Conservation (phyloP, 2,113 vertebrate genomes). For the Oryzias javanicus region DNA sequence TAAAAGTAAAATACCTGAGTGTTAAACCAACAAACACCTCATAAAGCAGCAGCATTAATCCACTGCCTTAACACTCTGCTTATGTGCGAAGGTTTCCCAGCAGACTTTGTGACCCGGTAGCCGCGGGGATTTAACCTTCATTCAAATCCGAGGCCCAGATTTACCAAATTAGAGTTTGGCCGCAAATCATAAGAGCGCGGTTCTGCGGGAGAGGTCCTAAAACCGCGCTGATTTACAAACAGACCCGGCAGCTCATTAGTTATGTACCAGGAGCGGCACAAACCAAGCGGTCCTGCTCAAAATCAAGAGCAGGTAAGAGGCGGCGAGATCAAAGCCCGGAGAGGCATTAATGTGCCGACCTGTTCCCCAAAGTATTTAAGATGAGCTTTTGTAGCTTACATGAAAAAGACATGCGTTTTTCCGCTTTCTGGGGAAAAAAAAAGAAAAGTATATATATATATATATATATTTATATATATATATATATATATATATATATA, state of each 20-base stretch:
- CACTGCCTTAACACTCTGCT: neutral
- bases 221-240: neutral
- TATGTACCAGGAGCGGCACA: neutral
- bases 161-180: neutral
- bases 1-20: conserved; percentile 14
- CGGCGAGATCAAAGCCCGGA: too few relatives aligned
- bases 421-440: too few relatives aligned
- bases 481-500: too few relatives aligned
- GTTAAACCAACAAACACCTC: neutral
- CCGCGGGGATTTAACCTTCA: neutral
- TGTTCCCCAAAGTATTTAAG: too few relatives aligned
- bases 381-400: too few relatives aligned
- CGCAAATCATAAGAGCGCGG: neutral
- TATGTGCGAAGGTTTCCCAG: conserved; percentile 9
- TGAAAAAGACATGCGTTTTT: too few relatives aligned
- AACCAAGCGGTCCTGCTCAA: neutral
- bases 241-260: neutral
- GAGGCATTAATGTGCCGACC: too few relatives aligned
- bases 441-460: too few relatives aligned
- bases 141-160: neutral
- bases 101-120: neutral
- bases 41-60: neutral
- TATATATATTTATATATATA: too few relatives aligned
- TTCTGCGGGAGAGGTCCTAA: neutral
- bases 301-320: too few relatives aligned